Percentiles rank a stretch among this genome's conserved stretches.
phyloP scores from a whole-genome alignment of 2,113 vertebrate genomes.

The Sceloporus undulatus region DNA sequence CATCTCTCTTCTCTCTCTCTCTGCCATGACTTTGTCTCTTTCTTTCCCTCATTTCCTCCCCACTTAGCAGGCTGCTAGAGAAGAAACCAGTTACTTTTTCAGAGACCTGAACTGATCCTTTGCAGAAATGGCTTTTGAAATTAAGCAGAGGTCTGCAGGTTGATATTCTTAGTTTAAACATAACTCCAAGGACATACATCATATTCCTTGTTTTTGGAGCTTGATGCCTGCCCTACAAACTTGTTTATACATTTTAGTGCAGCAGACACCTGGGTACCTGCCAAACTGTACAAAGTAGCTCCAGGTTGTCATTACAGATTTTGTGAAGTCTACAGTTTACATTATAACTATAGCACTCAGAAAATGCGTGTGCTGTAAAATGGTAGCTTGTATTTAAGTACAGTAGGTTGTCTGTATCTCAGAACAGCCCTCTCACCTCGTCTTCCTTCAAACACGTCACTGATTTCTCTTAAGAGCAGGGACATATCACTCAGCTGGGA shows the following conservation, averaged over 20 bases:
- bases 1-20: no score
- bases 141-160: not conserved
- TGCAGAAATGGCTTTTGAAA: not conserved
- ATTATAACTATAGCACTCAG: constrained; percentile 21
- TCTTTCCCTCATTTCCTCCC: no score
- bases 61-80: no score
- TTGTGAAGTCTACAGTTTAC: not conserved
- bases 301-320: not conserved
- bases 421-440: constrained; percentile 84
- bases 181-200: not conserved
- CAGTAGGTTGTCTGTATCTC: constrained; percentile 41
- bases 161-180: not conserved
- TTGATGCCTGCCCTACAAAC: not conserved
- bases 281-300: not conserved
- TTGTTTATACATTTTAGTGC: not conserved
- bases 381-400: constrained; percentile 37
- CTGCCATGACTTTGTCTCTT: no score
- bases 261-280: not conserved
- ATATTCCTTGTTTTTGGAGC: not conserved
- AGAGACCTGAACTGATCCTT: not conserved
- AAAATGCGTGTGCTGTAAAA: constrained; percentile 12
- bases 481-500: constrained; percentile 96
- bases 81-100: not conserved
- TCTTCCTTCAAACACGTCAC: constrained; percentile 92
- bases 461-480: constrained; percentile 91